Evolutionary conservation across 2,797 vertebrate genomes (phyloP).

Genomic region (Rhinophrynus dorsalis): DNA sequence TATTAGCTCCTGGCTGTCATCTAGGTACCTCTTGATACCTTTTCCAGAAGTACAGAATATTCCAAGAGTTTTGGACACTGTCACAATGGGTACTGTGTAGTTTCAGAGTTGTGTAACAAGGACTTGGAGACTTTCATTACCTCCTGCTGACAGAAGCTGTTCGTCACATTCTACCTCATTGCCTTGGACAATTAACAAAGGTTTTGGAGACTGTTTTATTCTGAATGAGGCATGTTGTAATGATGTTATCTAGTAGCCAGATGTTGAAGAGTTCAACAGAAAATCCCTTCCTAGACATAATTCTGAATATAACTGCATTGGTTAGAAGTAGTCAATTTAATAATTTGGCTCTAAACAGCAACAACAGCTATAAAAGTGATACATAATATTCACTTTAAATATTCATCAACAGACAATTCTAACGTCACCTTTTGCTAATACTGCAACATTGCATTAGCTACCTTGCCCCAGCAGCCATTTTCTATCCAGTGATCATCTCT

Average conservation of each 20-base stretch:
- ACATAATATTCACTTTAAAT: no score
- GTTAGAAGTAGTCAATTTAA: no score
- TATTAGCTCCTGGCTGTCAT: conserved; percentile 35
- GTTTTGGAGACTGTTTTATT: neutral
- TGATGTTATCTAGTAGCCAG: neutral
- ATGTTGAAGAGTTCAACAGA: no score
- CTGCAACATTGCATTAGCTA: no score
- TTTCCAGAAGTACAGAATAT: conserved; percentile 39
- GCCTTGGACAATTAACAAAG: conserved; percentile 20
- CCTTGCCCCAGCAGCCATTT: no score
- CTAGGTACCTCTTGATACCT: conserved; percentile 21
- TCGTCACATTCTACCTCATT: conserved; percentile 17
- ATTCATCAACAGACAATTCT: no score
- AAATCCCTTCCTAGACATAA: no score
- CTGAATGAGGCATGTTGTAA: neutral
- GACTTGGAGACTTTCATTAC: conserved; percentile 32
- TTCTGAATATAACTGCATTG: no score
- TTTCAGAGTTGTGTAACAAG: conserved; percentile 26
- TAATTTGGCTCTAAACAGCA: no score
- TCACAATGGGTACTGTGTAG: conserved; percentile 37
- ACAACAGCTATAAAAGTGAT: no score
- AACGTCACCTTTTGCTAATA: no score
- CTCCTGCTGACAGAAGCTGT: conserved; percentile 13
- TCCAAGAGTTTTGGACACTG: conserved; percentile 20
- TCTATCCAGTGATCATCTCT: no score